Conservation (phyloP, 37 sponge, comb jelly and placozoan species). For the Petrosia ficiformis region DNA sequence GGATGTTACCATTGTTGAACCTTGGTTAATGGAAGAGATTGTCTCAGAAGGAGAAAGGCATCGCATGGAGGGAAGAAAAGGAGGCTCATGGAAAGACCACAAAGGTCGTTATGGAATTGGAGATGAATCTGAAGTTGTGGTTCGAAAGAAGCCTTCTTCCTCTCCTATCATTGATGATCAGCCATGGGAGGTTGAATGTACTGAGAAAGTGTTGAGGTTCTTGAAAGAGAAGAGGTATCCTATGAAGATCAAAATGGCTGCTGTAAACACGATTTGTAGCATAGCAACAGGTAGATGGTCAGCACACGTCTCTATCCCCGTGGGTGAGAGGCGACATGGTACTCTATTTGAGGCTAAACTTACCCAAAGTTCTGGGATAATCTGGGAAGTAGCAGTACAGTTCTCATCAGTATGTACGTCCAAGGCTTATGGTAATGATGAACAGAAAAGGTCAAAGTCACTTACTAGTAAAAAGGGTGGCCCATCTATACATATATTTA, state of each 20-base stretch:
- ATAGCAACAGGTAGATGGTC: slow-evolving; percentile 60
- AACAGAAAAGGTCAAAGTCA: no score
- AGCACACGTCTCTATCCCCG: slow-evolving; percentile 13
- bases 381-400: slow-evolving; percentile 75
- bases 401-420: slow-evolving; percentile 63
- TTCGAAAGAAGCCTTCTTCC: background rate
- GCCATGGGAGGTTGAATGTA: slow-evolving; percentile 84
- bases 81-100: background rate
- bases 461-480: slow-evolving; percentile 10
- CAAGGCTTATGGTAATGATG: background rate
- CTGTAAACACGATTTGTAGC: slow-evolving; percentile 21
- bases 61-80: background rate
- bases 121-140: background rate
- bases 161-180: slow-evolving; percentile 27
- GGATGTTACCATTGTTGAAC: background rate
- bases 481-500: slow-evolving; percentile 28
- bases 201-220: slow-evolving; percentile 51
- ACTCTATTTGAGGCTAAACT: slow-evolving; percentile 58
- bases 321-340: slow-evolving; percentile 16
- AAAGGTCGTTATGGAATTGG: background rate
- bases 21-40: background rate
- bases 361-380: slow-evolving; percentile 38
- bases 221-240: slow-evolving; percentile 45
- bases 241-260: slow-evolving; percentile 3
- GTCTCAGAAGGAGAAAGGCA: background rate